Evolutionary conservation across 2,113 vertebrate genomes (phyloP), one percentile per base, ranked within the genome.

Genomic region (Arothron firmamentum): DNA sequence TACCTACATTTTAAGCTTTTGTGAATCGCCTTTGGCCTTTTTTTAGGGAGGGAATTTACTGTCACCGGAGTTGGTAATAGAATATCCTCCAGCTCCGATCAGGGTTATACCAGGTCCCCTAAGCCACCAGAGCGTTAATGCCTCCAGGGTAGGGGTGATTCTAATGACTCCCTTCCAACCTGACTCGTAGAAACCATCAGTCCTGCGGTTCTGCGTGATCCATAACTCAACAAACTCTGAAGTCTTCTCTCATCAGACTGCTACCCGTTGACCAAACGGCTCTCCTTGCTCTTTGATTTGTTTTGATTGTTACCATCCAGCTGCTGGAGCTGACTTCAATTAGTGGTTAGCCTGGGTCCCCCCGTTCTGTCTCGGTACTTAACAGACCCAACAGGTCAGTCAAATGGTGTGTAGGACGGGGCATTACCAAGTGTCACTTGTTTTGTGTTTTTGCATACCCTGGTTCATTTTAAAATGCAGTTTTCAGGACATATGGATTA

Each of bases 311-410:
- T 86, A 83, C 82, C 83, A 82, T 88, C 84, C 70, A 81, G 78
- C 78, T 82, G 70, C 81, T 65, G 78, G 75, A 81, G 82, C 84
- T 88, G 85, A 85, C 80, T 87, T 81, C 71, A 78, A 79, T 85
- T 85, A 81, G 85, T 84, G 84, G 82, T 88, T 69, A 79, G 63
- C 63, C 67, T 77, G 75, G 68, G 78, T 77, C 75, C 67, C 45
- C 66, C 81, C 62, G 74, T 56, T 68, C 61, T 82, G 81, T 84
- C 76, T 74, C 84, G 75, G 53, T 28, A 41, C 70, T 65, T 74
- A 85, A 86, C 60, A 57, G 57, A 67, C 69, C 72, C 62, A 34
- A 69, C 72, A 72, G 69, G 80, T 81, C 82, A 61, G 56, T 80
- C 67, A 74, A 25, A 65, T 31, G 43, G 73, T 75, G 66, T 47